Conservation (phyloP, 2,888 invertebrate genomes). For the Gisinianus flammeolus region DNA sequence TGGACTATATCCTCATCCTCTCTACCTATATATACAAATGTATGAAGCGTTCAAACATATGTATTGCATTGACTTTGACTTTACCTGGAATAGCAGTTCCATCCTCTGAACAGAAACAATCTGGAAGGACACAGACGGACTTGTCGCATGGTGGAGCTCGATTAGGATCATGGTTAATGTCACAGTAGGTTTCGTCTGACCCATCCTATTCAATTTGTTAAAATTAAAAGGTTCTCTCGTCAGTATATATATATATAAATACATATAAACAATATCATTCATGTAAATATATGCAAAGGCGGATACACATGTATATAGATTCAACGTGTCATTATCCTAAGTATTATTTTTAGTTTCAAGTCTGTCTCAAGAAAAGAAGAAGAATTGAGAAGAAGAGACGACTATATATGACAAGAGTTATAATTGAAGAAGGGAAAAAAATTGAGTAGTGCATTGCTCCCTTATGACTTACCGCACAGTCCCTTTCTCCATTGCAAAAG, state of each 20-base stretch:
- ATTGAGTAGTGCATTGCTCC: background rate
- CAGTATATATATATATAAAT: background rate
- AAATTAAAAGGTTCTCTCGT: background rate
- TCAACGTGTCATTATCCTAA: too few relatives aligned
- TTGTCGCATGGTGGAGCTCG: slow-evolving; percentile 89
- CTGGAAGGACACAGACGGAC: slow-evolving; percentile 82
- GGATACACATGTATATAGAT: too few relatives aligned
- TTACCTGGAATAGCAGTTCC: slow-evolving; percentile 81
- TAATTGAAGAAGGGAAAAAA: background rate
- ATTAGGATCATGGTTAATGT: slow-evolving; percentile 81
- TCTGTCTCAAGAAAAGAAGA: background rate
- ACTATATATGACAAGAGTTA: too few relatives aligned
- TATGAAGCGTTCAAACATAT: background rate
- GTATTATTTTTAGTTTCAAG: background rate
- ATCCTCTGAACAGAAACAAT: slow-evolving; percentile 93
- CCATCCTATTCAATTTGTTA: slow-evolving; percentile 47
- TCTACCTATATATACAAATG: background rate
- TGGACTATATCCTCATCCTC: too few relatives aligned
- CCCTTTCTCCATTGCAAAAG: slow-evolving; percentile 91
- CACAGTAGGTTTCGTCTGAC: slow-evolving; percentile 57
- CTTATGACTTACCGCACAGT: slow-evolving; percentile 69
- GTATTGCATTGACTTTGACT: background rate
- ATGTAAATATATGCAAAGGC: background rate
- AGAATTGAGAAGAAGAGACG: too few relatives aligned
- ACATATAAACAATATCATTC: background rate